Evolutionary conservation across 1,140 invertebrate genomes (phyloP), one percentile per base, ranked within the genome.

Genomic region (Drosophila aff.): DNA sequence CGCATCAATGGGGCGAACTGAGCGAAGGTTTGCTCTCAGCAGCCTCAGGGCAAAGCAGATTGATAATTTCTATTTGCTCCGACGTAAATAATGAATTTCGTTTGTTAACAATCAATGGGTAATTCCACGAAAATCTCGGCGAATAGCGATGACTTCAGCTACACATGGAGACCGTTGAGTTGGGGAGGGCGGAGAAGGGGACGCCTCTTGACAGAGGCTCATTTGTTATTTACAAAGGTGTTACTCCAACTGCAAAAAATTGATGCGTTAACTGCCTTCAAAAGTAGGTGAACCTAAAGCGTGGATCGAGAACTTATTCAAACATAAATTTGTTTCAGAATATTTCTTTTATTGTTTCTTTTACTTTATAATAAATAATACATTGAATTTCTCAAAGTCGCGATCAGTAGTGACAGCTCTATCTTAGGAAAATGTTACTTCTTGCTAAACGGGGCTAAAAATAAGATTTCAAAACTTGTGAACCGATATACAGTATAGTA

Each of bases 1-100:
- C 63, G 68, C 71, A 87, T 87, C 81, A 79, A 85, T 85, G 76
- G 52, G 53, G 44, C 58, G 36, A 50, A 36, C 58, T n/a, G 41
- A 76, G 38, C 61, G 79, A 76, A 82, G 79, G 77, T 79, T 71
- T 62, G 18, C 50, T 79, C 75, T 63, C 72, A 15, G 36, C 7
- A 31, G 52, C 55, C 62, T 49, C 21, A 36, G 28, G 53, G 38
- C 36, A 61, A 40, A 40, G n/a, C 46, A 23, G 61, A 74, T 46
- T 47, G 53, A 73, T 73, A 71, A 38, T 59, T 61, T 52, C 21
- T 52, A 72, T 43, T 44, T 74, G 71, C 23, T 36, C 11, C 11
- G 47, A 57, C 49, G 64, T 57, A 63, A 75, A 50, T 41, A 75
- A 52, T 63, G 40, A 63, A 44, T 23, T 40, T 58, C 10, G 44